phyloP scores from a whole-genome alignment of 2,797 vertebrate genomes.

The Capromys pilorides region DNA sequence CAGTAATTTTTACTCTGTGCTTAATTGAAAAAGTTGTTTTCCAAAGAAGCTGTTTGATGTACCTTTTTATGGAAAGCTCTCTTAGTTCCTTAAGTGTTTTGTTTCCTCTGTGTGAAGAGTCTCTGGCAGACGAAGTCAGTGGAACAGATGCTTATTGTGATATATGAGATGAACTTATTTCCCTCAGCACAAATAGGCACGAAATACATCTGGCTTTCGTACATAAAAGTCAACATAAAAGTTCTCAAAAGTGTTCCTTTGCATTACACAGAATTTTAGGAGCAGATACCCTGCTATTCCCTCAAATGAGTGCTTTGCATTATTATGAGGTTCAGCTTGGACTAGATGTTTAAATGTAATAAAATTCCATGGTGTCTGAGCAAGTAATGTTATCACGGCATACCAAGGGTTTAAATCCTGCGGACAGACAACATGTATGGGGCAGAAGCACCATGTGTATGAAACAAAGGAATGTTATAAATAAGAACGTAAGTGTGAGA shows the following conservation, averaged over 20 bases:
- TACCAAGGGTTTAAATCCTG: background rate
- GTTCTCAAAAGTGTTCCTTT: conserved; percentile 68
- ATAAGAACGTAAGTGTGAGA: background rate
- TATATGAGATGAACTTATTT: conserved; percentile 73
- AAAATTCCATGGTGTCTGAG: background rate
- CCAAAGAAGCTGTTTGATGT: conserved; percentile 15
- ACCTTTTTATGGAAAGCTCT: conserved; percentile 54
- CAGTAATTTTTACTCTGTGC: background rate
- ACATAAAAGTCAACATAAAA: conserved; percentile 70
- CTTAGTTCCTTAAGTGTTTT: conserved; percentile 75
- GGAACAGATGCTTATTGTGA: conserved; percentile 76
- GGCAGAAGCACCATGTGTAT: background rate
- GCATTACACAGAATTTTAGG: conserved; percentile 29
- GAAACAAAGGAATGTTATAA: background rate
- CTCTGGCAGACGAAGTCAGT: conserved; percentile 55
- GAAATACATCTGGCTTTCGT: conserved; percentile 71
- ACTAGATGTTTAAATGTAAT: background rate
- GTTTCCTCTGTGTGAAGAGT: conserved; percentile 53
- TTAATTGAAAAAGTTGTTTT: conserved; percentile 16
- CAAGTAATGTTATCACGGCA: background rate
- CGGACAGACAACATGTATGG: background rate
- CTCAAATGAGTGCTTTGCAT: conserved; percentile 23
- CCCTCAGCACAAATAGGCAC: conserved; percentile 68
- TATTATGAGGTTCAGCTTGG: conserved; percentile 57
- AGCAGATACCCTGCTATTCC: background rate